Base-by-base conservation (phyloP, 2,113 vertebrate species). In the Bufo gargarizans region DNA sequence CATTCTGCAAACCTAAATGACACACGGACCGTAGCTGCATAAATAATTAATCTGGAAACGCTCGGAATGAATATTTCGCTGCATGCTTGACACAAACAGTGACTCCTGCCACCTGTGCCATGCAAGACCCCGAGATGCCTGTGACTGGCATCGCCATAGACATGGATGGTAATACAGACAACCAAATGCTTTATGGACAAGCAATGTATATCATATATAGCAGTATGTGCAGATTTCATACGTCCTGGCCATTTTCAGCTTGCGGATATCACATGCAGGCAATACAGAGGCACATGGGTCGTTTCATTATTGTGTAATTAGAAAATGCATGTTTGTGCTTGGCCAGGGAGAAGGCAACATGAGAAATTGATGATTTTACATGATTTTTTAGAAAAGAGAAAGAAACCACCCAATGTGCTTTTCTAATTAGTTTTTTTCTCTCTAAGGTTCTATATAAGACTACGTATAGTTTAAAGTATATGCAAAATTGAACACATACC, bases 271-370 rank as follows among this genome's bases (percentile, higher is more conserved):
- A 76, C 13, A 76, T 47, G 50, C 12, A 4, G 45, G 72, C 72
- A 47, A 61, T 16, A 61, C 14, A 10, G 13, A 22, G 20, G 50
- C 50, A 19, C 4, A 78, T 4, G 17, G 50, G 10, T 56, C 20
- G 11, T 22, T 78, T 78, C 4, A 78, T 78, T 78, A 78, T 56
- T 78, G 77, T 55, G 50, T 33, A 55, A 78, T 56, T 78, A 78
- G 47, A 53, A 53, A 53, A 78, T 14, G 16, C 77, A 78, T 78
- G 20, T 7, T 56, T 56, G 10, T 22, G 72, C 17, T 76, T 47
- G 20, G 72, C 72, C 13, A 12, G 50, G 77, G 19, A 78, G 49
- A 78, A 11, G 11, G 50, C 20, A 56, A 13, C 19, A 78, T 19
- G 6, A 10, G 49, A 22, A 56, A 22, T 55, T 20, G 4, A 22